Conservation (phyloP, 2,113 vertebrate species). For the Tupaia tana region DNA sequence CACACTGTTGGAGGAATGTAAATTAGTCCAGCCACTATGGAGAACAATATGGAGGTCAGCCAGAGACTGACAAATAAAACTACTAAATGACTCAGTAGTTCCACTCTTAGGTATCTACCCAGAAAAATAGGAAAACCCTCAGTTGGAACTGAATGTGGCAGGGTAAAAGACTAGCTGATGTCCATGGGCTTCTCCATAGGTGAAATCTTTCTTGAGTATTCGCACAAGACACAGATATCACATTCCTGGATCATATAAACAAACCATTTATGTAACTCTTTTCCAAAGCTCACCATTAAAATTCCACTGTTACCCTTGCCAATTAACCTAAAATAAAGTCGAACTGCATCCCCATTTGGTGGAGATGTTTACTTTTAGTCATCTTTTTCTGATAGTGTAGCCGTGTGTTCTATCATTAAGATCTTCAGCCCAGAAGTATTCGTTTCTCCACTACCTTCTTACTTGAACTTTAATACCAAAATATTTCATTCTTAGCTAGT, state of each 20-base stretch:
- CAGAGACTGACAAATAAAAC: too few species aligned
- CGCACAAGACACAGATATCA: neutral
- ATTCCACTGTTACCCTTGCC: neutral
- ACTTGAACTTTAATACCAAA: neutral
- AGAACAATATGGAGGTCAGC: too few species aligned
- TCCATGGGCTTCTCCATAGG: neutral
- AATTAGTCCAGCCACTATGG: too few species aligned
- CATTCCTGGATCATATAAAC: neutral
- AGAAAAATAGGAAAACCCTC: too few species aligned
- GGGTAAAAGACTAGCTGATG: neutral
- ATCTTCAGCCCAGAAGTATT: neutral
- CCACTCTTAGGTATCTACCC: too few species aligned
- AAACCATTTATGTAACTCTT: neutral
- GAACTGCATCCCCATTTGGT: neutral
- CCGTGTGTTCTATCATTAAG: neutral
- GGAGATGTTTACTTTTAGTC: neutral
- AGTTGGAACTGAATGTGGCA: neutral
- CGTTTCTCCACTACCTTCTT: neutral
- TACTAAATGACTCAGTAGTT: too few species aligned
- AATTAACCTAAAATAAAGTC: neutral
- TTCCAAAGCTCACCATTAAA: neutral
- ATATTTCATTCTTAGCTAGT: neutral
- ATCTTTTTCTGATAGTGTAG: neutral
- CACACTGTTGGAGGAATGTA: too few species aligned
- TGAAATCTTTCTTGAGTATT: neutral